A percentile compares a stretch with the other conserved stretches of the same genome.
Evolutionary conservation across 2,888 invertebrate genomes (phyloP).

Genomic region (Octonoba sinensis): DNA sequence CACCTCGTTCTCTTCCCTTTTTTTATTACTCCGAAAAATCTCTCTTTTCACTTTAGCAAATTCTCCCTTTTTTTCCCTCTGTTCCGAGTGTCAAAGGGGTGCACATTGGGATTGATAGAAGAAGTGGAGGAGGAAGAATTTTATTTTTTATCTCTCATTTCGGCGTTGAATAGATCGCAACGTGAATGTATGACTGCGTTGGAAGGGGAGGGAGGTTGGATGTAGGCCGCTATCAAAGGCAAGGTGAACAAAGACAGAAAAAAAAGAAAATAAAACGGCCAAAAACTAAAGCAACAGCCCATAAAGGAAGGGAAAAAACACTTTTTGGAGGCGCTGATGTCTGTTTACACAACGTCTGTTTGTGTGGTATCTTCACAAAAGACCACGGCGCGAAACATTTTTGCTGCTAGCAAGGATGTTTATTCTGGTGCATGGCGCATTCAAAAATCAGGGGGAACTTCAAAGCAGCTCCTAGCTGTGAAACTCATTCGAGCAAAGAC

Average conservation of each 20-base stretch:
- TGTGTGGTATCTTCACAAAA: constrained; percentile 47
- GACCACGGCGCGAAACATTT: constrained; percentile 35
- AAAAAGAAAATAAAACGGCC: background rate
- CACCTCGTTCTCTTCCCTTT: constrained; percentile 1
- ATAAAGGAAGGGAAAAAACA: constrained; percentile 9
- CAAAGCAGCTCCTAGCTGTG: constrained; percentile 39
- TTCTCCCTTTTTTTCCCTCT: constrained; percentile 11
- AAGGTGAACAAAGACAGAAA: constrained; percentile 29
- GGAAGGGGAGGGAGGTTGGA: constrained; percentile 4
- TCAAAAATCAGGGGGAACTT: constrained; percentile 12
- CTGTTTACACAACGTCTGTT: constrained; percentile 51
- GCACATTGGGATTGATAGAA: constrained; percentile 10
- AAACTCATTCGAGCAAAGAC: constrained; percentile 53
- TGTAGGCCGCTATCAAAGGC: constrained; percentile 28
- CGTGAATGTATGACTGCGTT: constrained; percentile 2
- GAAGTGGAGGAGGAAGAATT: background rate
- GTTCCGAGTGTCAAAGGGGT: constrained; percentile 18
- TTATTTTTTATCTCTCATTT: constrained; percentile 32
- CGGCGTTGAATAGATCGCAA: constrained; percentile 36
- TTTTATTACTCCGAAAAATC: constrained; percentile 2
- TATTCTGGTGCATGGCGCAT: constrained; percentile 21
- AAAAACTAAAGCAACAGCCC: constrained; percentile 1
- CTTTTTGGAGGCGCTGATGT: constrained; percentile 8
- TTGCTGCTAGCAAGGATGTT: constrained; percentile 34
- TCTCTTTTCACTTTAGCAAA: background rate